Percentiles rank a stretch among this genome's conserved stretches.
Evolutionary conservation across 2,888 invertebrate species (phyloP).

Genomic region (Drosophila percnosoma): DNA sequence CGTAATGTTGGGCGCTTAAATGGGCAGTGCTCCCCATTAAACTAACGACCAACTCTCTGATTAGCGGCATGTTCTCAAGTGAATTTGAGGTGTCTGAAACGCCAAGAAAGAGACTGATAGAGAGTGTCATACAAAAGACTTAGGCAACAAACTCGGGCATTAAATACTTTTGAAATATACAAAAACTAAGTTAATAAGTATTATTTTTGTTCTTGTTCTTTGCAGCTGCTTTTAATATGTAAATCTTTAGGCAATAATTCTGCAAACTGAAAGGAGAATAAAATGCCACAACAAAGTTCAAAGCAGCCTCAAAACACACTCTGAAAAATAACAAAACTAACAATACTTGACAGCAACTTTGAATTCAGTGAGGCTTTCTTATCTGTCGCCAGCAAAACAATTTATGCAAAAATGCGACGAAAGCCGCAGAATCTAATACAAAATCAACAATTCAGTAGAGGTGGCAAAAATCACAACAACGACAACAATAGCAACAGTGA

Average conservation of each 20-base stretch:
- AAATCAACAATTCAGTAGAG: conserved; percentile 43
- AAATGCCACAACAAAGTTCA: conserved; percentile 56
- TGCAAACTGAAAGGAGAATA: conserved; percentile 29
- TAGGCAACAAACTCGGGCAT: conserved; percentile 63
- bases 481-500: conserved; percentile 10
- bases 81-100: conserved; percentile 9
- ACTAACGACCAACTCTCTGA: conserved; percentile 15
- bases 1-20: conserved; percentile 52
- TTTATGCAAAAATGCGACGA: conserved; percentile 77
- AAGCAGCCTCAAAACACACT: conserved; percentile 27
- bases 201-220: conserved; percentile 40
- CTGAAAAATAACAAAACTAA: conserved; percentile 31
- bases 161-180: conserved; percentile 10
- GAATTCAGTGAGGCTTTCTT: conserved; percentile 38
- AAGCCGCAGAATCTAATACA: conserved; percentile 66
- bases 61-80: conserved; percentile 33
- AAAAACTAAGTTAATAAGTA: conserved; percentile 12
- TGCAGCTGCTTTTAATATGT: conserved; percentile 52
- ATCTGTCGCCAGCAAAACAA: conserved; percentile 27
- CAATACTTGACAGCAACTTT: conserved; percentile 19
- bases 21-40: conserved; percentile 52
- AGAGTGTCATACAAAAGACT: conserved; percentile 74
- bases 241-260: conserved; percentile 28
- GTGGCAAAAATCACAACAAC: conserved; percentile 24
- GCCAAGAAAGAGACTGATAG: conserved; percentile 7